Percentiles rank a stretch among this genome's conserved stretches.
Conservation (phyloP, 2,888 invertebrate genomes). For the Bhutanitis thaidina region DNA sequence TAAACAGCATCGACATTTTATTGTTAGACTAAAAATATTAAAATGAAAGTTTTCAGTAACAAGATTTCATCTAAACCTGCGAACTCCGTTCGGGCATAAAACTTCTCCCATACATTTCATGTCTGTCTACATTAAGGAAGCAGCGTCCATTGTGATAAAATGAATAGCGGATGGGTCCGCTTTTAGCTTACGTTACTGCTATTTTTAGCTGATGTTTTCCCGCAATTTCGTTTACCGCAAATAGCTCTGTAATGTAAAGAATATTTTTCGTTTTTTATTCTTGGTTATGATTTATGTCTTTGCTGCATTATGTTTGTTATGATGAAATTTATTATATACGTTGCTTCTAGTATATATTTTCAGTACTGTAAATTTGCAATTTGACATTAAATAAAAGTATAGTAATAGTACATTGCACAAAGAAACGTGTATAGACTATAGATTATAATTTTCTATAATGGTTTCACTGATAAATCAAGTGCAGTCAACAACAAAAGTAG, state of each 20-base stretch:
- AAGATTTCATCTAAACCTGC: too few relatives aligned
- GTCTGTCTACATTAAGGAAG: conserved; percentile 11
- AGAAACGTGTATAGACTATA: too few relatives aligned
- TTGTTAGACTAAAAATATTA: too few relatives aligned
- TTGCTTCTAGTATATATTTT: neutral
- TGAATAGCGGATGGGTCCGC: conserved; percentile 19
- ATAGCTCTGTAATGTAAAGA: neutral
- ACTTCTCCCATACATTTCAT: conserved; percentile 6
- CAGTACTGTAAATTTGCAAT: too few relatives aligned
- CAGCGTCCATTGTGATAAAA: conserved; percentile 16
- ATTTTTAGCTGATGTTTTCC: conserved; percentile 15
- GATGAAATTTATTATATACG: neutral
- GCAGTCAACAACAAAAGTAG: too few relatives aligned
- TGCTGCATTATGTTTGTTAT: conserved; percentile 1
- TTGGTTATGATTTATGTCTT: neutral
- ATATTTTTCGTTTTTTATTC: conserved; percentile 11
- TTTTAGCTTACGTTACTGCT: conserved; percentile 12
- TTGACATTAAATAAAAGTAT: too few relatives aligned
- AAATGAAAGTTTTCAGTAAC: too few relatives aligned
- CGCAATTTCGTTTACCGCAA: conserved; percentile 16
- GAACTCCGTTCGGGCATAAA: neutral
- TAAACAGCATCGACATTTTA: too few relatives aligned
- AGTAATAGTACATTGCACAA: too few relatives aligned
- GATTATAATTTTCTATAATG: too few relatives aligned
- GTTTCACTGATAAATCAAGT: too few relatives aligned